Evolutionary conservation across 2,888 invertebrate genomes (phyloP).

Genomic region (Pardosa pseudoannulata): DNA sequence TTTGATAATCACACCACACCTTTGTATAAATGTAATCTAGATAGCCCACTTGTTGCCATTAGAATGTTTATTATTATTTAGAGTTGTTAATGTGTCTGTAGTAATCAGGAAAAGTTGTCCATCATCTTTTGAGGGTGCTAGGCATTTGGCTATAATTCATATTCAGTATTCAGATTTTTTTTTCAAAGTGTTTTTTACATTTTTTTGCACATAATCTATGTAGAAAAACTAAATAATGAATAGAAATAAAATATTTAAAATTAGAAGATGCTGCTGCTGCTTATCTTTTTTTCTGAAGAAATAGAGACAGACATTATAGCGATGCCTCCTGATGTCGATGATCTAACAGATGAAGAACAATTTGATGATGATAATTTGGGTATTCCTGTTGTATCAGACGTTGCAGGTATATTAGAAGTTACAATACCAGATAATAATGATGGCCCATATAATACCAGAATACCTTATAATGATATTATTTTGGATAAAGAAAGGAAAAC

Average conservation of each 20-base stretch:
- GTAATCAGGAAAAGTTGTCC: neutral
- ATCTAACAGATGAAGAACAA: conserved; percentile 9
- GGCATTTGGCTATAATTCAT: neutral
- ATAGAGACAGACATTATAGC: conserved; percentile 15
- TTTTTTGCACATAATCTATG: neutral
- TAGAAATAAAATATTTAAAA: conserved; percentile 16
- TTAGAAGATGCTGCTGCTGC: conserved; percentile 8
- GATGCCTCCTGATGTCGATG: conserved; percentile 16
- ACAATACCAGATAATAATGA: conserved; percentile 16
- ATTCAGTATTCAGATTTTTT: neutral
- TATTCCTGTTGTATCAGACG: conserved; percentile 20
- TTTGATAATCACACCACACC: neutral
- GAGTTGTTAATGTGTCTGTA: neutral
- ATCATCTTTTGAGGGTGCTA: neutral
- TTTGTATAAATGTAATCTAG: neutral
- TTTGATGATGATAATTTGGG: conserved; percentile 18
- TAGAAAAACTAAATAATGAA: neutral
- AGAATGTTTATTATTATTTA: neutral
- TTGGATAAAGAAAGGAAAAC: neutral
- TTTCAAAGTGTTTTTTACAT: neutral
- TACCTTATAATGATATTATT: no score
- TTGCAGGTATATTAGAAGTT: conserved; percentile 14
- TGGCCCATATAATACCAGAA: no score
- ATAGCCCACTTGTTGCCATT: neutral
- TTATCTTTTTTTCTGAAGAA: conserved; percentile 20